Conservation (phyloP, 2,113 vertebrate genomes). For the Arvicanthis niloticus region DNA sequence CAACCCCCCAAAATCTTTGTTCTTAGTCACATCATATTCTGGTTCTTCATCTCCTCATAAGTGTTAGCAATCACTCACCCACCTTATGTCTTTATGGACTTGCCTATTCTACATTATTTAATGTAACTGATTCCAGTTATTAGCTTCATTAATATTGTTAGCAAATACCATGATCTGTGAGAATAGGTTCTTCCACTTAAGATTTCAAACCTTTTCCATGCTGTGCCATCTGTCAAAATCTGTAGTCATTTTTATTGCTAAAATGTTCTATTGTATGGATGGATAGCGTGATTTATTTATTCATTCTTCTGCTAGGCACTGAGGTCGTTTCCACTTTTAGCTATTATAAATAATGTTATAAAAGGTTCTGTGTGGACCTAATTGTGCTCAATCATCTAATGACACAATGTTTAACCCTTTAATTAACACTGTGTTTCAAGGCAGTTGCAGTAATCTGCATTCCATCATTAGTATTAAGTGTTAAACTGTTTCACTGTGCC, state of each 20-base stretch:
- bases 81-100: background rate
- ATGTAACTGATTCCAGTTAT: background rate
- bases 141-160: background rate
- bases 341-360: constrained; percentile 33
- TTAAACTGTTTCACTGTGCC: background rate
- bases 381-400: background rate
- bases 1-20: background rate
- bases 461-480: background rate
- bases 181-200: constrained; percentile 5
- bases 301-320: background rate
- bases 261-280: background rate
- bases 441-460: background rate
- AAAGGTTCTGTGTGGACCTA: background rate
- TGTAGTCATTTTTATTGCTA: background rate
- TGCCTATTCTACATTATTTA: constrained; percentile 10
- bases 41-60: background rate
- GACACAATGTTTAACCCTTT: background rate
- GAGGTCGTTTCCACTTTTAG: constrained; percentile 9
- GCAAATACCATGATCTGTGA: background rate
- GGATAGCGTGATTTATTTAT: background rate
- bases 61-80: background rate
- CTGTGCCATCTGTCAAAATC: background rate
- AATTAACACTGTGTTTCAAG: background rate
- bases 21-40: background rate
- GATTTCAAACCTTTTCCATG: background rate